phyloP scores from a whole-genome alignment of 2,888 invertebrate genomes.

The Amphipyra berbera region DNA sequence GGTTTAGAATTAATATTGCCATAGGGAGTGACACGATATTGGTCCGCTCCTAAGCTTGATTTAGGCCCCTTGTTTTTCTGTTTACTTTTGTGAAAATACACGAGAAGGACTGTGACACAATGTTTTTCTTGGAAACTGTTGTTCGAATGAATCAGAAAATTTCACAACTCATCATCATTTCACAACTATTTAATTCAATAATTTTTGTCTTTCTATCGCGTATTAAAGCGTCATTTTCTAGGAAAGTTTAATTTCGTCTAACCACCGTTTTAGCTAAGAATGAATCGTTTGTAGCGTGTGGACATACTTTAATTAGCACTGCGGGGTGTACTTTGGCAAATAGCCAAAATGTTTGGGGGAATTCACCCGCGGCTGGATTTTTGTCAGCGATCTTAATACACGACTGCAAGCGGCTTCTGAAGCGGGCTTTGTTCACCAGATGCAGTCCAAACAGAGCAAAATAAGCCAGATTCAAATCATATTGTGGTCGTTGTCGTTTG shows the following conservation, averaged over 20 bases:
- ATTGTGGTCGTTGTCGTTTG: conserved; percentile 14
- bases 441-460: conserved; percentile 14
- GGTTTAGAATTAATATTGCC: background rate
- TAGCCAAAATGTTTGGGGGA: conserved; percentile 66
- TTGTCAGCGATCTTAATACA: conserved; percentile 48
- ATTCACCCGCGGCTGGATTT: conserved; percentile 61
- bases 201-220: conserved; percentile 21
- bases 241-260: conserved; percentile 50
- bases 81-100: conserved; percentile 25
- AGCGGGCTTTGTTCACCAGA: conserved; percentile 27
- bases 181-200: conserved; percentile 22
- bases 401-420: conserved; percentile 21
- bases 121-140: conserved; percentile 35
- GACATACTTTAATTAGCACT: conserved; percentile 73
- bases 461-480: conserved; percentile 4
- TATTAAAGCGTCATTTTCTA: conserved; percentile 31
- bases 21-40: background rate
- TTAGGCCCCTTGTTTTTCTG: conserved; percentile 2
- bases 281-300: conserved; percentile 59
- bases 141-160: conserved; percentile 39
- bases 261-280: conserved; percentile 59
- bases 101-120: conserved; percentile 23
- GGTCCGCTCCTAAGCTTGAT: background rate
- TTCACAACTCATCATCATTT: no score
- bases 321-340: conserved; percentile 64